Conservation (phyloP, 2,797 vertebrate genomes). For the Xenentodon cancila region DNA sequence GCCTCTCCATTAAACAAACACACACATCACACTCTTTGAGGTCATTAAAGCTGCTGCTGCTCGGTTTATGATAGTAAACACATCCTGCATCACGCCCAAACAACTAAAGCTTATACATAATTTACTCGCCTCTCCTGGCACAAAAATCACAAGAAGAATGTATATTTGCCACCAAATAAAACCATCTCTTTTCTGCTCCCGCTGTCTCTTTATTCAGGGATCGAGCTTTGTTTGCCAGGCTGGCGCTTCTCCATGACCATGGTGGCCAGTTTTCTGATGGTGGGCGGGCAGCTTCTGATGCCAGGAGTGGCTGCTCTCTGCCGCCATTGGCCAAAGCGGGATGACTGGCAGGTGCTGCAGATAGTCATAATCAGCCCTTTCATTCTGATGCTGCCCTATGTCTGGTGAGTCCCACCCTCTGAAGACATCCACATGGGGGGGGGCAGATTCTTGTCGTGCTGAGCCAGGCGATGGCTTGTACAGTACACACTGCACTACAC, state of each 20-base stretch:
- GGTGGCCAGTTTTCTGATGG: constrained; percentile 94
- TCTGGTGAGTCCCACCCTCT: constrained; percentile 88
- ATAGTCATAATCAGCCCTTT: constrained; percentile 95
- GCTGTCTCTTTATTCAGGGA: too few species aligned
- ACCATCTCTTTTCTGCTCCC: too few species aligned
- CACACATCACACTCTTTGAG: constrained; percentile 18
- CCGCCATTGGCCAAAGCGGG: constrained; percentile 86
- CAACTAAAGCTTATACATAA: constrained; percentile 16
- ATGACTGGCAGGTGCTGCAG: constrained; percentile 96
- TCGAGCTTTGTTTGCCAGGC: constrained; percentile 93
- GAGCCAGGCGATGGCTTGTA: constrained; percentile 73
- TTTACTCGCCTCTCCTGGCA: constrained; percentile 14
- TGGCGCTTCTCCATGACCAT: constrained; percentile 97
- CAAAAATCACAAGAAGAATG: background rate
- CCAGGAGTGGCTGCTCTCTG: constrained; percentile 94
- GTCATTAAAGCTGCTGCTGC: constrained; percentile 23
- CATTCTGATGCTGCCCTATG: constrained; percentile 93
- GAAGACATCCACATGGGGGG: constrained; percentile 50
- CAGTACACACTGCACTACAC: constrained; percentile 58
- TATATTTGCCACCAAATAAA: constrained; percentile 13
- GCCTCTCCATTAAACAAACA: constrained; percentile 48
- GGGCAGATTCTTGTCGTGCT: constrained; percentile 30
- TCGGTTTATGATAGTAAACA: constrained; percentile 17
- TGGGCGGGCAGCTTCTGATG: constrained; percentile 95
- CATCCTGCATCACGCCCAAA: constrained; percentile 9